Evolutionary conservation across 2,888 invertebrate genomes (phyloP), one percentile per base, ranked within the genome.

Genomic region (Torymus auratus): DNA sequence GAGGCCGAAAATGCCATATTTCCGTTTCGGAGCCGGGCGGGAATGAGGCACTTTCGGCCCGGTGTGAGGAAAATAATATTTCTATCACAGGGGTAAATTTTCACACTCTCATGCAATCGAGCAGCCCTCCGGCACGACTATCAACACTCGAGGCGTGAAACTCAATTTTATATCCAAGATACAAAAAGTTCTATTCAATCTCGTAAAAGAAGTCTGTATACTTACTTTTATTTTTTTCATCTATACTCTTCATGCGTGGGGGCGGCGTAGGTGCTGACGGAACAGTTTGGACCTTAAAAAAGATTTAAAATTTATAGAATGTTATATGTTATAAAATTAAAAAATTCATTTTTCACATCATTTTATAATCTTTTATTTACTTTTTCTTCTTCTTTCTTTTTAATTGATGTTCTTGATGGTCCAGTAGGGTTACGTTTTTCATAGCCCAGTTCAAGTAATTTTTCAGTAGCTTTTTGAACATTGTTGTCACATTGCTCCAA

Each of bases 401-500:
- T 92, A 82, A 92, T 91, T 53, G 91, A 91, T 14, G 92, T 89
- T 88, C 93, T 93, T 56, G 92, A 92, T 78, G 92, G 91, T 50
- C 92, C 92, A 23, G 94, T 94, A 28, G 88, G 89, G 84, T 96
- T 96, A 82, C 95, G 94, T 88, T 96, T 96, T n/a, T 92, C 93
- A 89, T 96, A 97, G 0, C 98, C 98, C 94, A 97, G 94, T 11
- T 94, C 92, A 56, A 95, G 92, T 13, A 98, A 92, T 84, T 94
- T 94, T 86, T 97, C 96, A 12, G 97, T 96, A 0, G 97, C 96
- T 85, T 95, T 96, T 89, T 96, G 96, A 10, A 98, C 97, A 91
- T 97, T 97, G 90, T 97, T 97, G 86, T 98, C 97, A 86, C 96
- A 95, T 90, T 95, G 96, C 69, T 96, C 95, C 71, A 97, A 91